A percentile compares a stretch with the other conserved stretches of the same genome.
These are phyloP conservation scores for Tadarida brasiliensis DNA, from an alignment of 2,797 vertebrate genomes.

Conservation along the genomic window DNA sequence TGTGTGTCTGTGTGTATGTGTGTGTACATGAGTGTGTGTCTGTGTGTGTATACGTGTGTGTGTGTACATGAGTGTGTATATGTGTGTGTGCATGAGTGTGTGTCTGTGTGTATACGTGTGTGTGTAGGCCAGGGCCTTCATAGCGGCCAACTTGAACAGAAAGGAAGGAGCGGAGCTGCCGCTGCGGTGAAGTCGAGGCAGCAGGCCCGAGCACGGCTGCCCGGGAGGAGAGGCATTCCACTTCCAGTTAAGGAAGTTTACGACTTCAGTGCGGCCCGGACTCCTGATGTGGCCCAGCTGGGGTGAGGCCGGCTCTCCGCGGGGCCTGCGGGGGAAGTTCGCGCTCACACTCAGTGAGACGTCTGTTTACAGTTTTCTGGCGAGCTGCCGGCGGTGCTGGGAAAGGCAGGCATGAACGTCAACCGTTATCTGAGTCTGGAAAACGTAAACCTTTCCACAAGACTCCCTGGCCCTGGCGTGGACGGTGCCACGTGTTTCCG, in stretches of 20 bases:
- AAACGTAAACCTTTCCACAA: background rate
- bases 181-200: too few relatives aligned
- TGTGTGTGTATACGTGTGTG: too few relatives aligned
- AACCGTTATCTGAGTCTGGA: background rate
- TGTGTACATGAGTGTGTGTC: too few relatives aligned
- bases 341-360: background rate
- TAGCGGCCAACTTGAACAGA: background rate
- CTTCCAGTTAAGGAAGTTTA: conserved; percentile 6
- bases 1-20: too few relatives aligned
- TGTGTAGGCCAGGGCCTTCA: background rate
- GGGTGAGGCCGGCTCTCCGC: background rate
- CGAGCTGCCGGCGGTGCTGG: background rate
- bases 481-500: rapidly evolving
- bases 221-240: too few relatives aligned
- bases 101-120: background rate
- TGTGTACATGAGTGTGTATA: too few relatives aligned
- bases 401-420: background rate
- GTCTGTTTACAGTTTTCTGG: background rate
- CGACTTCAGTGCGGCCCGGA: background rate
- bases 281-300: background rate
- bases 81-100: too few relatives aligned
- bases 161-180: too few relatives aligned
- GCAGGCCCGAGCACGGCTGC: too few relatives aligned
- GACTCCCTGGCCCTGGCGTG: background rate
- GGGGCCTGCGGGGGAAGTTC: background rate